These are phyloP conservation scores for Nyctibius bracteatus DNA, from an alignment of 2,113 vertebrate species.

Conservation along the genomic window DNA sequence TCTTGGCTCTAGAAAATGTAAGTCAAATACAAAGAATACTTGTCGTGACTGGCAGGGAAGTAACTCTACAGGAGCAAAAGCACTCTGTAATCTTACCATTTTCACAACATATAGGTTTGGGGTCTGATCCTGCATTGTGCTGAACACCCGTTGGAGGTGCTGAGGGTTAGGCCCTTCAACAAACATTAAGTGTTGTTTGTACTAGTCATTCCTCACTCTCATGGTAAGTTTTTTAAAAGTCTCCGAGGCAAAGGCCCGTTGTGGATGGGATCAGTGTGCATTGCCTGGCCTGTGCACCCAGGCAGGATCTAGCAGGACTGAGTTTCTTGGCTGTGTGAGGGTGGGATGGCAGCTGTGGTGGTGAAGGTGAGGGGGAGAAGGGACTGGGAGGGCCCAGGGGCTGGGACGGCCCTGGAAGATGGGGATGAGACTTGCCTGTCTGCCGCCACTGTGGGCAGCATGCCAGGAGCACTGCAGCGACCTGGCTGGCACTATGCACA, in stretches of 20 bases:
- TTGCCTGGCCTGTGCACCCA: background rate
- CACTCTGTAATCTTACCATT: background rate
- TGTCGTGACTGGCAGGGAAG: background rate
- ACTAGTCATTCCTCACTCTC: background rate
- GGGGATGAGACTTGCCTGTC: background rate
- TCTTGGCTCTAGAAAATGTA: background rate
- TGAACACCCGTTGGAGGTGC: background rate
- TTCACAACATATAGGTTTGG: background rate
- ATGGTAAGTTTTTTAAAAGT: background rate
- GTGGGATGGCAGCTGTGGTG: background rate
- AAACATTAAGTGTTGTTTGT: background rate
- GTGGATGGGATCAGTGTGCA: background rate
- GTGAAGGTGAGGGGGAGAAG: background rate
- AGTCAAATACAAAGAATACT: background rate
- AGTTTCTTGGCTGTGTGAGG: background rate
- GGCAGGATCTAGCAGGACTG: background rate
- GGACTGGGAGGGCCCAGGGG: too few relatives aligned
- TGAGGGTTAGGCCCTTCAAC: background rate
- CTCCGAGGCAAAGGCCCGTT: background rate
- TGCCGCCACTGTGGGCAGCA: background rate
- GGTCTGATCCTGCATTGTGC: background rate
- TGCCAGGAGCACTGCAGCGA: fast-evolving
- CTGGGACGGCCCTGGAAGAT: too few relatives aligned
- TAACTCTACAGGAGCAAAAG: background rate
- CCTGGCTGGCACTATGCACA: background rate